Percentiles rank a stretch among this genome's conserved stretches.
phyloP scores from a whole-genome alignment of 2,113 vertebrate species.

The Silurus asotus region DNA sequence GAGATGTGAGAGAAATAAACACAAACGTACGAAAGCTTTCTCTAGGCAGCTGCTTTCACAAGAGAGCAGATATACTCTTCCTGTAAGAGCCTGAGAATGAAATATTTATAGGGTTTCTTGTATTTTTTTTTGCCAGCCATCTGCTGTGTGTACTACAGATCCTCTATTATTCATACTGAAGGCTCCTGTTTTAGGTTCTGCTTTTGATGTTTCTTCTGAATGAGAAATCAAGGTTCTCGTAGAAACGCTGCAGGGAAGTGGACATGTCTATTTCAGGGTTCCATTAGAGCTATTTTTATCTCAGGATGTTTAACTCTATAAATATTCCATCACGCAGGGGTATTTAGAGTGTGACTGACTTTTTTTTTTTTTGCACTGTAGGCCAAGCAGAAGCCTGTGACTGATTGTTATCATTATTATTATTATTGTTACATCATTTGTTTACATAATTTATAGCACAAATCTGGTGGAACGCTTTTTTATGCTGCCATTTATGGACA shows the following conservation, averaged over 20 bases:
- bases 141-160: slow-evolving; percentile 49
- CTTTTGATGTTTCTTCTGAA: slow-evolving; percentile 39
- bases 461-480: too few species aligned
- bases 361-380: not conserved
- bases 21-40: not conserved
- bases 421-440: too few species aligned
- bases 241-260: not conserved
- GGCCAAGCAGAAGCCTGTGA: not conserved
- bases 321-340: not conserved
- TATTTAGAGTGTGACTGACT: not conserved
- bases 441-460: too few species aligned
- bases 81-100: slow-evolving; percentile 38
- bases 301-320: not conserved
- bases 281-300: slow-evolving; percentile 24
- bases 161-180: slow-evolving; percentile 49
- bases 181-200: slow-evolving; percentile 37
- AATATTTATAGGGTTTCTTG: slow-evolving; percentile 51
- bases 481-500: not conserved
- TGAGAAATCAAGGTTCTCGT: not conserved
- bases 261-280: not conserved
- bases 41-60: not conserved
- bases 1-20: not conserved
- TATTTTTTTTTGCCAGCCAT: slow-evolving; percentile 6
- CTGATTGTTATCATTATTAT: too few species aligned
- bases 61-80: slow-evolving; percentile 15